Conservation (phyloP, 2,797 vertebrate species). For the Brotula barbata region DNA sequence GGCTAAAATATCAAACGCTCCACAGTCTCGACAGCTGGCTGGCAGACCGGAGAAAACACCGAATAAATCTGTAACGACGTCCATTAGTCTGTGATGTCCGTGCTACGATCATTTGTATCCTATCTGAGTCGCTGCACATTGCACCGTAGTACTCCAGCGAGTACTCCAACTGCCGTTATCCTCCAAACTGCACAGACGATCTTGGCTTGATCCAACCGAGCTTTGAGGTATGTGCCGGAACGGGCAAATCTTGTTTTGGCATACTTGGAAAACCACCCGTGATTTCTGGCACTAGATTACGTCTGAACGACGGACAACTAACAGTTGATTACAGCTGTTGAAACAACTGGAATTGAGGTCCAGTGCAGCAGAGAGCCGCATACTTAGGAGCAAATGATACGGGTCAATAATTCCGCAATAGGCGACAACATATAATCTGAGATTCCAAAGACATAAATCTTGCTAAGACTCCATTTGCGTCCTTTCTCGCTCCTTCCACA, state of each 20-base stretch:
- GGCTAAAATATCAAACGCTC: constrained; percentile 32
- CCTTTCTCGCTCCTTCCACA: constrained; percentile 5
- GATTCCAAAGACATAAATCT: constrained; percentile 26
- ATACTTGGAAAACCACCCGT: constrained; percentile 57
- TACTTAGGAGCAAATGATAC: constrained; percentile 52
- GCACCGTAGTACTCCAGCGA: constrained; percentile 30
- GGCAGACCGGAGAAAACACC: constrained; percentile 35
- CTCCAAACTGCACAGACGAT: constrained; percentile 54
- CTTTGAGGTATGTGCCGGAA: constrained; percentile 60
- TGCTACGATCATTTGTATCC: constrained; percentile 29
- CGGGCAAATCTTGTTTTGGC: constrained; percentile 59
- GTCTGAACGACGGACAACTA: constrained; percentile 61
- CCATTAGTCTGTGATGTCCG: constrained; percentile 40
- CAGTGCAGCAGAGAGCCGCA: constrained; percentile 26
- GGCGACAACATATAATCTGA: constrained; percentile 1
- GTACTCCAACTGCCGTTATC: constrained; percentile 52
- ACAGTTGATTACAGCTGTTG: constrained; percentile 60
- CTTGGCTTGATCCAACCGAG: constrained; percentile 42
- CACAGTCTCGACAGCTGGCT: constrained; percentile 33
- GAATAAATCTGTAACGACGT: constrained; percentile 32
- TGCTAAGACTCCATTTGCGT: constrained; percentile 4
- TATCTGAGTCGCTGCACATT: constrained; percentile 39
- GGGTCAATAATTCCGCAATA: constrained; percentile 35
- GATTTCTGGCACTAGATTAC: constrained; percentile 61
- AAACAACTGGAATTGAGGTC: constrained; percentile 52